Conservation (phyloP, 2,888 invertebrate species). For the Rugalucina vietnamica region DNA sequence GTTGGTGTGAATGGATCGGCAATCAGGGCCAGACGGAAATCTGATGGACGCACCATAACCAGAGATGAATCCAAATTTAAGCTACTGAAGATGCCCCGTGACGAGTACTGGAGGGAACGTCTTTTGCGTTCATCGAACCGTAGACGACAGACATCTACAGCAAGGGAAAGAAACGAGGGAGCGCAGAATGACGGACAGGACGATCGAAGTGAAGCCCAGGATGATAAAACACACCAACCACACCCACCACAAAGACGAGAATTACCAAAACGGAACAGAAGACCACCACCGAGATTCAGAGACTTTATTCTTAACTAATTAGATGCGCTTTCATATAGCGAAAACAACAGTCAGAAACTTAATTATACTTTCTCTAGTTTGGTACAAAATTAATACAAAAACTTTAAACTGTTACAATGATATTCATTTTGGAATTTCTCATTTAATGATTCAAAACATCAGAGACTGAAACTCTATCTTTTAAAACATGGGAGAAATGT, state of each 20-base stretch:
- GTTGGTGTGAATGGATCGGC: constrained; percentile 28
- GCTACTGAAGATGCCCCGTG: constrained; percentile 2
- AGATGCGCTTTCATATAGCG: too few species aligned
- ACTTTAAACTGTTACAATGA: too few species aligned
- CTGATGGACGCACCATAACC: constrained; percentile 10
- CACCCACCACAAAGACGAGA: background rate
- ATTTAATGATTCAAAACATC: too few species aligned
- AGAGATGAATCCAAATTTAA: background rate
- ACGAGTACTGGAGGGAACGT: constrained; percentile 7
- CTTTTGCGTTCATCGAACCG: background rate
- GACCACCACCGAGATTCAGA: background rate
- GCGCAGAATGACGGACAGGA: background rate
- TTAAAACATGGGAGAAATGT: background rate
- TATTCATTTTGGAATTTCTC: too few species aligned
- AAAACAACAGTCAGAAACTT: too few species aligned
- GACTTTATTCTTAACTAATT: background rate
- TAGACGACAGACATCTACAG: background rate
- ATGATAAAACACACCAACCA: background rate
- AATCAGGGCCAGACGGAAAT: constrained; percentile 26
- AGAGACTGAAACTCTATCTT: background rate
- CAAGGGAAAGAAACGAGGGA: background rate
- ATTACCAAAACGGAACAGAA: background rate
- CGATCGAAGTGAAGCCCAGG: background rate
- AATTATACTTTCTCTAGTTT: too few species aligned
- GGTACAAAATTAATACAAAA: too few species aligned